phyloP scores from a whole-genome alignment of 2,113 vertebrate genomes.

The Catharus minimus region DNA sequence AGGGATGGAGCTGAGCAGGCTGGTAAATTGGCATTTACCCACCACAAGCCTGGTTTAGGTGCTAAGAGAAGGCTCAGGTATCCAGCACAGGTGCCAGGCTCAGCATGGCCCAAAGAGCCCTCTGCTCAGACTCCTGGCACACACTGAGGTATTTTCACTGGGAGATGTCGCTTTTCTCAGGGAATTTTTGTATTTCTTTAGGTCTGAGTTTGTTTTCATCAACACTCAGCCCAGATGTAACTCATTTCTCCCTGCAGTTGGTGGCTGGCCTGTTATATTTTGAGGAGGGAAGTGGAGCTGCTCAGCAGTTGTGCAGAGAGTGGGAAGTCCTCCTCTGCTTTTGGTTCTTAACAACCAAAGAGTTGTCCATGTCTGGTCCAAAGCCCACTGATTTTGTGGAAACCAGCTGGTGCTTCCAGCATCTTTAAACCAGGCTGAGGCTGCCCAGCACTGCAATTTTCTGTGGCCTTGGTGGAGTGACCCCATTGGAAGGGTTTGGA shows the following conservation, averaged over 20 bases:
- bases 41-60: not conserved
- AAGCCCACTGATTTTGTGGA: not conserved
- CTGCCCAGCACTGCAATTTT: not conserved
- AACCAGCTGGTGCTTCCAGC: not conserved
- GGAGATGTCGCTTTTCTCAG: not conserved
- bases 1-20: not conserved
- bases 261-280: rapidly evolving
- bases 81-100: not conserved
- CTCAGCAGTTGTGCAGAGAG: not conserved
- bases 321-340: not conserved
- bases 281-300: not conserved
- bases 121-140: not conserved
- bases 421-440: not conserved
- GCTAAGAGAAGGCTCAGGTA: not conserved
- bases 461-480: not conserved
- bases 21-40: not conserved
- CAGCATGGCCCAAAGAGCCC: not conserved
- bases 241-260: rapidly evolving
- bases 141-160: not conserved
- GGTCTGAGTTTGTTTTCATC: not conserved
- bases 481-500: not conserved
- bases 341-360: not conserved
- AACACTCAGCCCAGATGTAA: rapidly evolving
- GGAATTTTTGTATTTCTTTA: not conserved
- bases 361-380: not conserved